Base-by-base conservation (phyloP, 2,797 vertebrate genomes). In the Cephalopachus bancanus region DNA sequence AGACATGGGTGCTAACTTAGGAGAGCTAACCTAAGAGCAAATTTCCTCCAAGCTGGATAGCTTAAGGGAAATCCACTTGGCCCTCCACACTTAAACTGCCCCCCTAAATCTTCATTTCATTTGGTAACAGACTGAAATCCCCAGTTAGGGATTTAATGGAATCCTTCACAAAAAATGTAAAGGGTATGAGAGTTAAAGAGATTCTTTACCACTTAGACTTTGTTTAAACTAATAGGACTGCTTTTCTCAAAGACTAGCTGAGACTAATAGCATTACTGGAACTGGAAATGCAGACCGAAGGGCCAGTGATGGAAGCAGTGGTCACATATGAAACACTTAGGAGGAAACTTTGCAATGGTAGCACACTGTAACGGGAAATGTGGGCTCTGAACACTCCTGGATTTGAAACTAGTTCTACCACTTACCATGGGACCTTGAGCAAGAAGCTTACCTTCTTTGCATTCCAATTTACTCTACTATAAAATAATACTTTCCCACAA, bases 41-140 rank as follows among this genome's bases (percentile, higher is more conserved):
- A 94, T 80, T 92, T 94, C 37, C 55, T 49, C 28, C 83, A 95
- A 79, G n/a, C n/a, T 44, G n/a, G 65, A 6, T 60, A 88, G 59
- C n/a, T 24, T 72, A 83, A 24, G 10, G 59, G 17, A 92, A 93
- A 91, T 59, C 55, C 20, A 89, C 26, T 75, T 57, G 62, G 3
- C 28, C 75, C 53, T 49, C 62, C 10, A 64, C 1, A n/a, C 37
- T 51, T 72, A 91, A 79, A 53, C 14, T 89, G 14, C 3, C 10
- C 74, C 51, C 33, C 0, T 72, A 94, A 80, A 65, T 89, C 53
- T 78, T 94, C 51, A 65, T 79, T 87, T 91, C 44, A 86, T 87
- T 94, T 84, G 95, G 9, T 67, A 89, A 95, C 37, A 85, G 16
- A 69, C 19, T 76, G 24, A 96, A 92, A 96, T 95, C n/a, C 83